phyloP scores from a whole-genome alignment of 2,797 vertebrate species.

The Syndactyla subalaris region DNA sequence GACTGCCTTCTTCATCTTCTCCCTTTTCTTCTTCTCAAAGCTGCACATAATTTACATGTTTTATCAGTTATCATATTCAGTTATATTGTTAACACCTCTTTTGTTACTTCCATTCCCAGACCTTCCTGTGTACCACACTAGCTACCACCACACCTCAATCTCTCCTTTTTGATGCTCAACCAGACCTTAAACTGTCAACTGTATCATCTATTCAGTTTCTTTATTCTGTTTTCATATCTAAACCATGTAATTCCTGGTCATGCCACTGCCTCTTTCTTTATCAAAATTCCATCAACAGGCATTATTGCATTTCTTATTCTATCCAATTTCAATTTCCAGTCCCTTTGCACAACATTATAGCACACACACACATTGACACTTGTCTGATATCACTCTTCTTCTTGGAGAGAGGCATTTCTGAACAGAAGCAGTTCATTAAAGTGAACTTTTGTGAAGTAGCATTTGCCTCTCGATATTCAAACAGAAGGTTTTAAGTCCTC shows the following conservation, averaged over 20 bases:
- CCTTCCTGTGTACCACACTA: background rate
- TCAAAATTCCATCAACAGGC: background rate
- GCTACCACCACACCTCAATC: background rate
- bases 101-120: background rate
- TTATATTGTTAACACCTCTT: background rate
- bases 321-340: background rate
- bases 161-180: background rate
- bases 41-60: background rate
- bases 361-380: rapidly evolving
- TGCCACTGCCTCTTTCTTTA: background rate
- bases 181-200: background rate
- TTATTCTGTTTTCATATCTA: background rate
- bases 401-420: background rate
- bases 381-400: background rate
- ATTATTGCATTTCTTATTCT: background rate
- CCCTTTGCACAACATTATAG: background rate
- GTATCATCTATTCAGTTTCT: background rate
- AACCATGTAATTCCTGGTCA: background rate
- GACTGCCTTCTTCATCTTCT: background rate
- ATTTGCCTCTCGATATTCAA: background rate
- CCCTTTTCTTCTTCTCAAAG: background rate
- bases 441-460: background rate
- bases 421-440: background rate
- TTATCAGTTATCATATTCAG: background rate
- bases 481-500: background rate